Percentiles rank a stretch among this genome's conserved stretches.
Evolutionary conservation across 2,113 vertebrate genomes (phyloP).

Genomic region (Neomonachus schauinslandi): DNA sequence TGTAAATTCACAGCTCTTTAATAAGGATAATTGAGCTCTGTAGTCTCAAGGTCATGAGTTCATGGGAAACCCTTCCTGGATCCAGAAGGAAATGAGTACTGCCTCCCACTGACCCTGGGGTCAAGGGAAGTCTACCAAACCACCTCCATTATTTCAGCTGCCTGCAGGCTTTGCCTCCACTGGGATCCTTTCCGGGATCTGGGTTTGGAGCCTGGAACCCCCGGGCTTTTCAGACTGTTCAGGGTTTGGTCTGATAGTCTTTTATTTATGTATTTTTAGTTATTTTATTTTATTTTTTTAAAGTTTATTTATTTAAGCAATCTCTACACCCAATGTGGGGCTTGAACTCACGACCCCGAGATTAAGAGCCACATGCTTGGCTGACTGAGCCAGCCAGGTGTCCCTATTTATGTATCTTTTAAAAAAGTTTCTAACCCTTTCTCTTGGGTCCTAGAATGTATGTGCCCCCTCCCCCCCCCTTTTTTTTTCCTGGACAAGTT

Average conservation of each 20-base stretch:
- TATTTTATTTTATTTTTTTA: background rate
- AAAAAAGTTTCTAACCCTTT: background rate
- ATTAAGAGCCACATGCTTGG: background rate
- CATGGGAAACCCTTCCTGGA: background rate
- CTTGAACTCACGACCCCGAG: background rate
- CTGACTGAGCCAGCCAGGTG: background rate
- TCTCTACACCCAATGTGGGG: background rate
- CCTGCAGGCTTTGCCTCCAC: background rate
- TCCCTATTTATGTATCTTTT: background rate
- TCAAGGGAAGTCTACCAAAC: background rate
- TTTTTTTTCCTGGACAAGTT: background rate
- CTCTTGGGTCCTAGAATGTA: background rate
- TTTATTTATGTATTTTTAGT: background rate
- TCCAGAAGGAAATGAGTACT: background rate
- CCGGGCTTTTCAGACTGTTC: background rate
- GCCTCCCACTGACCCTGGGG: background rate
- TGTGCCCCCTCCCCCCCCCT: background rate
- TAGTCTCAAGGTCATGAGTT: background rate
- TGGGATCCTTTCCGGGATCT: background rate
- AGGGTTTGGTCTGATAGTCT: background rate
- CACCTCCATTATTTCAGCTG: background rate
- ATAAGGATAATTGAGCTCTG: slow-evolving; percentile 13
- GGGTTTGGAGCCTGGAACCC: background rate
- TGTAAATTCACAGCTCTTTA: slow-evolving; percentile 10
- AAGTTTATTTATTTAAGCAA: background rate